phyloP scores from a whole-genome alignment of 2,113 vertebrate genomes.

The Arvicanthis niloticus region DNA sequence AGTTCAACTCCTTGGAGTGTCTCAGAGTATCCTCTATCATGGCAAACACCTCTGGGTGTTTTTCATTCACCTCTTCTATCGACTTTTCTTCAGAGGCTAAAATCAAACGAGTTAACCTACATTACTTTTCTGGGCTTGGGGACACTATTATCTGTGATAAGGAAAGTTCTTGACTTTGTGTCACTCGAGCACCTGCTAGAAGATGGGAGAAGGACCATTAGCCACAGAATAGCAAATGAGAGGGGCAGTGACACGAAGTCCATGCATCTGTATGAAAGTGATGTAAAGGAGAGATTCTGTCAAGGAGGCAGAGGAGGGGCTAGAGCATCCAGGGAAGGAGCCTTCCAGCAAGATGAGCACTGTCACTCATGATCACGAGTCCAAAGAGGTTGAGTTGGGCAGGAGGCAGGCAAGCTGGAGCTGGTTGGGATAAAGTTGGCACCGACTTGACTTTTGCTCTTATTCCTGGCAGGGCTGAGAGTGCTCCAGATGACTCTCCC shows the following conservation, averaged over 20 bases:
- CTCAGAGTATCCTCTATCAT: slow-evolving; percentile 85
- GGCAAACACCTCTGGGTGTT: slow-evolving; percentile 90
- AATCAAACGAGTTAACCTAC: slow-evolving; percentile 29
- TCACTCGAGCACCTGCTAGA: background rate
- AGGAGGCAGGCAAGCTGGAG: background rate
- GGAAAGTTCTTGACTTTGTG: background rate
- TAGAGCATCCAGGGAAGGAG: background rate
- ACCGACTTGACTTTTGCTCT: background rate
- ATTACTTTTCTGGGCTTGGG: background rate
- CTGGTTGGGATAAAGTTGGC: background rate
- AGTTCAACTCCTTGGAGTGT: slow-evolving; percentile 74
- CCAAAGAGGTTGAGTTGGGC: background rate
- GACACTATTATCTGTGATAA: background rate
- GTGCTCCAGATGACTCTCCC: background rate
- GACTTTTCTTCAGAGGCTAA: slow-evolving; percentile 30
- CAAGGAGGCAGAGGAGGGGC: background rate
- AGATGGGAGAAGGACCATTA: background rate
- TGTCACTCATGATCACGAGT: background rate
- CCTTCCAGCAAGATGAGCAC: background rate
- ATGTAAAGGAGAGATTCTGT: background rate
- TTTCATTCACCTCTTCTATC: slow-evolving; percentile 85
- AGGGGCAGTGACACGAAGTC: background rate
- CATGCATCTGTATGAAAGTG: background rate
- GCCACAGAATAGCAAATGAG: background rate
- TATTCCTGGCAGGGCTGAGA: background rate